Evolutionary conservation across 2,888 invertebrate species (phyloP).

Genomic region (Hemistola chrysoprasaria): DNA sequence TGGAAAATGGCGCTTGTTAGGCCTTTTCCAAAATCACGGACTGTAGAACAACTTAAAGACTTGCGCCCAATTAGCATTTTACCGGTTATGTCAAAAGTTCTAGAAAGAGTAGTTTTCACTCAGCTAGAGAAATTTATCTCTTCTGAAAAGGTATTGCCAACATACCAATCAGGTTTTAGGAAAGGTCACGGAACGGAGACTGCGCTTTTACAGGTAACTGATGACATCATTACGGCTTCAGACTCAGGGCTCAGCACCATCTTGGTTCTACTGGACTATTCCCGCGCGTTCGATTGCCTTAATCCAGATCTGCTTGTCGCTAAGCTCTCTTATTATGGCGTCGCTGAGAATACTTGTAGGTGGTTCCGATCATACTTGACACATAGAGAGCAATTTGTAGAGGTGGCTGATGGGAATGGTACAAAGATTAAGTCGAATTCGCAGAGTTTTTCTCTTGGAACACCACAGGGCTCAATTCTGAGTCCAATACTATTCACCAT

Average conservation of each 20-base stretch:
- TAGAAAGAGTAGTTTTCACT: conserved; percentile 1
- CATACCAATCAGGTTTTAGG: conserved; percentile 25
- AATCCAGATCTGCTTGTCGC: conserved; percentile 12
- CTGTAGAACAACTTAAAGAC: conserved; percentile 3
- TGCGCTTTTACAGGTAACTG: conserved; percentile 18
- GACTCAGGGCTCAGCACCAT: conserved; percentile 19
- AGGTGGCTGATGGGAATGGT: background rate
- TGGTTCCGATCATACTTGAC: conserved; percentile 26
- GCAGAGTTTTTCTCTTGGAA: background rate
- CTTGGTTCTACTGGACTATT: conserved; percentile 22
- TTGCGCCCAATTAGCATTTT: conserved; percentile 22
- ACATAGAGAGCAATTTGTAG: conserved; percentile 12
- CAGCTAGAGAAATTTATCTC: conserved; percentile 12
- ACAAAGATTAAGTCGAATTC: no score
- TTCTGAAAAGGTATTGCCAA: conserved; percentile 13
- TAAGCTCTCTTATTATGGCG: conserved; percentile 22
- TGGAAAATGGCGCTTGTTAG: conserved; percentile 7
- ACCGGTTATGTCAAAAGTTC: conserved; percentile 12
- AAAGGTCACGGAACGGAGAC: conserved; percentile 16
- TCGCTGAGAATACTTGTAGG: conserved; percentile 2
- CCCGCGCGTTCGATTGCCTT: conserved; percentile 25
- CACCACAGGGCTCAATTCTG: conserved; percentile 19
- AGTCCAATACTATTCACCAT: conserved; percentile 4
- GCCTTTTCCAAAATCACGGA: conserved; percentile 6
- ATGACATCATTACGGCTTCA: conserved; percentile 17